Evolutionary conservation across 2,113 vertebrate species (phyloP).

Genomic region (Canis aureus): DNA sequence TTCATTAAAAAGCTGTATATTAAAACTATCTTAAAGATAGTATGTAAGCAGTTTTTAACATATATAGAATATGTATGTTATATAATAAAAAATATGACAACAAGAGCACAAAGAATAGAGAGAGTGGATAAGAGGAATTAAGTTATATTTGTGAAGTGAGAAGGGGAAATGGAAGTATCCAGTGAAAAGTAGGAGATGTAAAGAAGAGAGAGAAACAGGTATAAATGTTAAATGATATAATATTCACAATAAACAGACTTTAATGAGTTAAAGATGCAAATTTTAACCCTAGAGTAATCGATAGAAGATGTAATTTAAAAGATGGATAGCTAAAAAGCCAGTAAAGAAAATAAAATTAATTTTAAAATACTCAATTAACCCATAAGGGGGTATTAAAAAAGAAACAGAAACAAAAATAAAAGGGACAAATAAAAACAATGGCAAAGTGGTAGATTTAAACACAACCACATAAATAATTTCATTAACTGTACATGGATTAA

Average conservation of each 20-base stretch:
- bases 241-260: background rate
- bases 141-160: slow-evolving; percentile 18
- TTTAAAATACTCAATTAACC: background rate
- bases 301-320: background rate
- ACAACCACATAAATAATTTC: background rate
- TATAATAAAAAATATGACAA: slow-evolving; percentile 7
- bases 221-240: background rate
- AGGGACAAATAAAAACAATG: background rate
- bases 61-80: background rate
- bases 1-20: slow-evolving; percentile 37
- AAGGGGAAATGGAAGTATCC: background rate
- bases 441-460: slow-evolving; percentile 1
- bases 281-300: background rate
- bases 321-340: background rate
- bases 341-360: background rate
- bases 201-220: background rate
- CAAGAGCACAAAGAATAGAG: background rate
- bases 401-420: slow-evolving; percentile 40
- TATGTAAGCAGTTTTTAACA: background rate
- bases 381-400: background rate
- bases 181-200: background rate
- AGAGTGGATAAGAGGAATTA: background rate
- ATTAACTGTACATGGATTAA: background rate
- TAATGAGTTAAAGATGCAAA: background rate
- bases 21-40: slow-evolving; percentile 28